Evolutionary conservation across 2,888 invertebrate genomes (phyloP).

Genomic region (Chrysolina oricalcia): DNA sequence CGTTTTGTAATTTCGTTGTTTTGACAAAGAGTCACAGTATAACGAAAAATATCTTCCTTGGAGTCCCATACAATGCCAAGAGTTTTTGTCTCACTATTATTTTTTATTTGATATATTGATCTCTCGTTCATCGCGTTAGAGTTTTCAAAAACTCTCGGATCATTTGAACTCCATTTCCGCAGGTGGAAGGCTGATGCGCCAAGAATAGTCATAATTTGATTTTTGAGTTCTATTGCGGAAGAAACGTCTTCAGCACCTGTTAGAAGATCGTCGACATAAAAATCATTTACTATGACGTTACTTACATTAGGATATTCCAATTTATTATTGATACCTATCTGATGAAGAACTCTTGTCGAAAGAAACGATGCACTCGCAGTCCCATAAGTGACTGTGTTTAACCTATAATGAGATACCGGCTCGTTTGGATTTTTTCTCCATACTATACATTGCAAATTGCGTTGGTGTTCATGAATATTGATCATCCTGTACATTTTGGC

Average conservation of each 20-base stretch:
- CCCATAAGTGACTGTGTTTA: slow-evolving; percentile 47
- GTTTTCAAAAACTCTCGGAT: slow-evolving; percentile 33
- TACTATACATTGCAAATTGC: slow-evolving; percentile 32
- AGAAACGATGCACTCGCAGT: slow-evolving; percentile 39
- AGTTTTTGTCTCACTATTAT: slow-evolving; percentile 41
- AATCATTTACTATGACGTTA: slow-evolving; percentile 38
- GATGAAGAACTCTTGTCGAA: slow-evolving; percentile 31
- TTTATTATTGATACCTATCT: slow-evolving; percentile 20
- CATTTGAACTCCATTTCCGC: slow-evolving; percentile 22
- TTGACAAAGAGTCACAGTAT: slow-evolving; percentile 26
- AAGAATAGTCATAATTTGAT: slow-evolving; percentile 1
- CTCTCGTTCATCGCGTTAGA: too few species aligned
- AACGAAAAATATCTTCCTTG: slow-evolving; percentile 40
- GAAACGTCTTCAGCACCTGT: slow-evolving; percentile 26
- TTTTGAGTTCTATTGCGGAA: not conserved
- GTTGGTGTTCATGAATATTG: slow-evolving; percentile 13
- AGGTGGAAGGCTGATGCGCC: too few species aligned
- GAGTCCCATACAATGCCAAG: slow-evolving; percentile 48
- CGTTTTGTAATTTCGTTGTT: slow-evolving; percentile 44
- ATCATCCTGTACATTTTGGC: slow-evolving; percentile 39
- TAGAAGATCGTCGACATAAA: slow-evolving; percentile 43
- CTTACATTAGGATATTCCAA: slow-evolving; percentile 26
- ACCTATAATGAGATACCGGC: slow-evolving; percentile 10
- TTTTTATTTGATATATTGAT: too few species aligned
- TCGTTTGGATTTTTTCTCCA: slow-evolving; percentile 2